Evolutionary conservation across 2,113 vertebrate species (phyloP).

Genomic region (Aptenodytes patagonicus): DNA sequence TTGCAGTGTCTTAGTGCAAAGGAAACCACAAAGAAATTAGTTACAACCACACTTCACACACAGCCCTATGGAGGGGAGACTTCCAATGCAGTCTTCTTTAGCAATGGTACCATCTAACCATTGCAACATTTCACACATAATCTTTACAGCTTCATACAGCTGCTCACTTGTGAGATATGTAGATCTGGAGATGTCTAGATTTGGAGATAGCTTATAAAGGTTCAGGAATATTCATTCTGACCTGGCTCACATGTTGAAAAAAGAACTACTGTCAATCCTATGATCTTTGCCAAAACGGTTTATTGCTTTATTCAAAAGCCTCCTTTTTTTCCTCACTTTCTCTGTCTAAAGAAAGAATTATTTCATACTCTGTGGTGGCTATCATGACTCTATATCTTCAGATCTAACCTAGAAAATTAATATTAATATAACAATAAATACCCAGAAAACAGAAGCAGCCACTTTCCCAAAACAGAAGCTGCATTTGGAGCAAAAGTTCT

Average conservation of each 20-base stretch:
- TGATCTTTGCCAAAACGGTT: neutral
- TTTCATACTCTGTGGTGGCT: neutral
- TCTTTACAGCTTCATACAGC: neutral
- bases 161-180: neutral
- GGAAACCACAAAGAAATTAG: neutral
- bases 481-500: neutral
- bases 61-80: rapidly evolving
- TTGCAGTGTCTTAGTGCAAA: neutral
- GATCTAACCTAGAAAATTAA: neutral
- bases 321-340: neutral
- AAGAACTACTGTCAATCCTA: neutral
- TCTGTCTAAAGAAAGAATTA: neutral
- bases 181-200: neutral
- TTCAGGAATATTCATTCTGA: neutral
- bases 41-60: neutral
- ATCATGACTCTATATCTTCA: neutral
- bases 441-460: neutral
- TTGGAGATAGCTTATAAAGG: neutral
- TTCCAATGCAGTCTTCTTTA: neutral
- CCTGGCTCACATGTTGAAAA: neutral
- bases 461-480: neutral
- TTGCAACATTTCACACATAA: neutral
- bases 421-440: neutral
- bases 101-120: neutral
- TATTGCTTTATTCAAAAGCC: neutral